phyloP scores from a whole-genome alignment of 2,888 invertebrate species.

The Folsomia candida region DNA sequence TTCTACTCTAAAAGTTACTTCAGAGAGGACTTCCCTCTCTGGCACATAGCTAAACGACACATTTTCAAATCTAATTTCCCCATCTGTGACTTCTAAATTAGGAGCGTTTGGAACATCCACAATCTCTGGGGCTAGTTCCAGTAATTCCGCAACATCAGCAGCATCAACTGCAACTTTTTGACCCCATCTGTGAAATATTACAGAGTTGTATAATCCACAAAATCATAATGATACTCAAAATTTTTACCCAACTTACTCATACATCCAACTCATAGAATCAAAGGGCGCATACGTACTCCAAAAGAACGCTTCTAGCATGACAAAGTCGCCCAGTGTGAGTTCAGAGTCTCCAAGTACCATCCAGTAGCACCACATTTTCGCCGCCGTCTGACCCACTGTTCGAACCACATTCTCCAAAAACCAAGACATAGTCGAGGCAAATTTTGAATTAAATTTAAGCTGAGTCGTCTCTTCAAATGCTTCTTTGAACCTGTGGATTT shows the following conservation, averaged over 20 bases:
- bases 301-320: not conserved
- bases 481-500: not conserved
- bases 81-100: conserved; percentile 52
- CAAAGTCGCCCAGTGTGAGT: not conserved
- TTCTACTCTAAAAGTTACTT: conserved; percentile 72
- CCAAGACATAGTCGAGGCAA: not conserved
- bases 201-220: no score
- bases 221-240: no score
- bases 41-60: conserved; percentile 84
- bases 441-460: not conserved
- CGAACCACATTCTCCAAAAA: not conserved
- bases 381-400: not conserved
- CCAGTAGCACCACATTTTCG: not conserved
- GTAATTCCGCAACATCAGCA: not conserved
- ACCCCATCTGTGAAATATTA: not conserved
- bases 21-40: conserved; percentile 70
- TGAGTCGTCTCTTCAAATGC: not conserved
- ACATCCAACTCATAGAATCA: not conserved
- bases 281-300: not conserved
- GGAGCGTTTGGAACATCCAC: not conserved
- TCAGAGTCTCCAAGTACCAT: not conserved
- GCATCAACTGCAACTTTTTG: not conserved
- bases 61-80: conserved; percentile 79
- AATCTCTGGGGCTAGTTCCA: not conserved
- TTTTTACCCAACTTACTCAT: not conserved